Percentiles rank a stretch among this genome's conserved stretches.
phyloP scores from a whole-genome alignment of 2,797 vertebrate genomes.

The Harpagifer antarcticus region DNA sequence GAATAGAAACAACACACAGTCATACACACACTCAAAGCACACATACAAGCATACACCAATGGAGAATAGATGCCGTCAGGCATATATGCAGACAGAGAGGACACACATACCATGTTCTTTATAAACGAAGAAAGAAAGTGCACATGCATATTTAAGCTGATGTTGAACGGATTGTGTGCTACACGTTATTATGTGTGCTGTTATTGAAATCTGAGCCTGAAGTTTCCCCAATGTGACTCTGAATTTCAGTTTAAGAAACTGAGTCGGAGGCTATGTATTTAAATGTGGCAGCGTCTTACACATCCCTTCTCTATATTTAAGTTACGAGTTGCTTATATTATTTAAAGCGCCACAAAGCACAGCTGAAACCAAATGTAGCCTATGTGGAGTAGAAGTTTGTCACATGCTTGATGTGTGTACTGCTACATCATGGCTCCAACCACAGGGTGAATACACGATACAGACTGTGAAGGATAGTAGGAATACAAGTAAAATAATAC shows the following conservation, averaged over 20 bases:
- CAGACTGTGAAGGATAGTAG: not conserved
- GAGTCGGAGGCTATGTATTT: not conserved
- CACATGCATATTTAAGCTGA: slow-evolving; percentile 9
- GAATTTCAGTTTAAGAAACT: slow-evolving; percentile 5
- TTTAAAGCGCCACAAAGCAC: not conserved
- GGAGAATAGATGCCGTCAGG: not conserved
- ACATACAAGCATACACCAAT: not conserved
- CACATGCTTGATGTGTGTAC: not conserved
- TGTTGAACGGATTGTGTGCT: slow-evolving; percentile 3
- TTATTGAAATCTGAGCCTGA: slow-evolving; percentile 7
- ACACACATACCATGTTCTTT: slow-evolving; percentile 12
- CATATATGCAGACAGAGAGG: slow-evolving; percentile 12
- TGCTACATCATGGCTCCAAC: not conserved
- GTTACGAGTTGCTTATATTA: not conserved
- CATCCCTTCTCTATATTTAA: not conserved
- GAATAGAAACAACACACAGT: slow-evolving; percentile 8
- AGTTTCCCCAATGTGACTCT: not conserved
- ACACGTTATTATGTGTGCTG: not conserved
- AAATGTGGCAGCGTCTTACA: not conserved
- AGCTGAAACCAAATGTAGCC: slow-evolving; percentile 2
- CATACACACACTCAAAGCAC: not conserved
- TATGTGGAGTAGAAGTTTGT: not conserved
- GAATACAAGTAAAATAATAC: not conserved
- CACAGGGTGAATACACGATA: not conserved
- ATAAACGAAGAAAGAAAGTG: not conserved